Evolutionary conservation across 2,113 vertebrate genomes (phyloP), one percentile per base, ranked within the genome.

Genomic region (Ovibos moschatus): DNA sequence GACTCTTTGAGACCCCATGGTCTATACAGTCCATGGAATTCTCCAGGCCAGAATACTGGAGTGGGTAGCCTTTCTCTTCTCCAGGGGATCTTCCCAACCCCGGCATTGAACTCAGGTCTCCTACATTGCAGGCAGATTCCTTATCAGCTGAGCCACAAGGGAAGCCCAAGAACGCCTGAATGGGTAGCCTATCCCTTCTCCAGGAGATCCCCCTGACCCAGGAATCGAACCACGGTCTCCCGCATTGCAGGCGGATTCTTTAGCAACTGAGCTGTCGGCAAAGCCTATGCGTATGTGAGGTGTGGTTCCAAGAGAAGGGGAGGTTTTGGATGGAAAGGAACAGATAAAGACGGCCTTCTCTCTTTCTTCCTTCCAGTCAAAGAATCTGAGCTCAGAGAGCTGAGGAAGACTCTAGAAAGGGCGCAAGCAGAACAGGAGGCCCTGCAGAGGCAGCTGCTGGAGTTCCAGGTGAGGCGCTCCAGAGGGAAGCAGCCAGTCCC

Each of bases 311-410:
- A 36, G 62, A 76, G 17, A 9, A 14, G 27, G 71, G 89, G 7
- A 74, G 47, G 8, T 43, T 28, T 76, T 45, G 17, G 36, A 7
- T 23, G n/a, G 36, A 9, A 33, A 57, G 62, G 36, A 23, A 28
- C 33, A 50, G 55, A 7, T 58, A 33, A 16, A 19, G 27, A 36
- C 1, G 9, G n/a, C 13, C 12, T 58, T 47, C 85, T 60, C 23
- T 67, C 16, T 1, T 4, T 21, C 55, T 36, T 30, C 86, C 58
- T 90, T 47, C 25, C 89, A 97, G 97, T 82, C 82, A 97, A 96
- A 91, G 89, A 95, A 28, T 83, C 83, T 43, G 98, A 98, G 95
- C 89, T 97, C 55, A 12, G 86, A 81, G 95, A 97, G 88, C 88
- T 97, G 81, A 95, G 78, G 76, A 78, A 55, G 93, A 91, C 89